Percentiles rank a stretch among this genome's conserved stretches.
Evolutionary conservation across 2,888 invertebrate species (phyloP).

Genomic region (Mystacides longicornis): DNA sequence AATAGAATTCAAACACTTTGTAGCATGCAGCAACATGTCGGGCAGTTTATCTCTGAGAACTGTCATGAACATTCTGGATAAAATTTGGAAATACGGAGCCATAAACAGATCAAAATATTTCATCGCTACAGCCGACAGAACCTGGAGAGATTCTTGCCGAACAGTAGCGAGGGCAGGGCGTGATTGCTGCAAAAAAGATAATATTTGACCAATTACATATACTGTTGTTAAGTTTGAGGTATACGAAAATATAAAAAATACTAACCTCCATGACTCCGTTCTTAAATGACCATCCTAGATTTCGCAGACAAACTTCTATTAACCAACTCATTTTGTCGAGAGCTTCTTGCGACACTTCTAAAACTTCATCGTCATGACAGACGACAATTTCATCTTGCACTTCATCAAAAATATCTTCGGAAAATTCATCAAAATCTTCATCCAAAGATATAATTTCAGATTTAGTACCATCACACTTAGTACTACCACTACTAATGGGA

Average conservation of each 20-base stretch:
- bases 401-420: constrained; percentile 40
- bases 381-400: constrained; percentile 34
- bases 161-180: constrained; percentile 54
- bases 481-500: background rate
- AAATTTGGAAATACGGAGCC: constrained; percentile 48
- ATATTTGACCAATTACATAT: background rate
- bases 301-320: constrained; percentile 54
- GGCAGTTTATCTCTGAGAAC: constrained; percentile 53
- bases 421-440: constrained; percentile 36
- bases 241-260: background rate
- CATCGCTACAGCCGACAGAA: constrained; percentile 55
- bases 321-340: constrained; percentile 44
- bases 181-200: constrained; percentile 5
- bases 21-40: constrained; percentile 65
- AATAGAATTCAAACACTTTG: constrained; percentile 60
- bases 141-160: constrained; percentile 70
- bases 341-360: constrained; percentile 12
- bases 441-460: background rate
- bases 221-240: background rate
- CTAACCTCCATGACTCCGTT: constrained; percentile 17
- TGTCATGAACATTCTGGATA: constrained; percentile 53
- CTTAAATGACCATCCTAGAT: constrained; percentile 42
- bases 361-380: constrained; percentile 9
- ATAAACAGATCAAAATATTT: constrained; percentile 52
- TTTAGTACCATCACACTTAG: background rate